phyloP scores from a whole-genome alignment of 2,888 invertebrate species.

The Drosophila robusta region DNA sequence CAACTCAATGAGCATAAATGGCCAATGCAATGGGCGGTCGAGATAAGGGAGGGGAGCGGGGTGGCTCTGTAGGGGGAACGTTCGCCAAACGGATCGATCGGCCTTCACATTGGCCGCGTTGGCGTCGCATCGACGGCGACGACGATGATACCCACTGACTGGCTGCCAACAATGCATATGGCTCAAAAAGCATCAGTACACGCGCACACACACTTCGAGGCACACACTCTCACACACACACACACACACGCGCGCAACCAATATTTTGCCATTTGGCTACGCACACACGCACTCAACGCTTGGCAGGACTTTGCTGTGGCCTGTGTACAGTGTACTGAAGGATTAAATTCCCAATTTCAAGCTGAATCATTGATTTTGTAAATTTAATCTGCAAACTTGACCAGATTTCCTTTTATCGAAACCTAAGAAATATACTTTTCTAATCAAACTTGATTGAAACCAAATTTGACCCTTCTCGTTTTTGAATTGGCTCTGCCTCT shows the following conservation, averaged over 20 bases:
- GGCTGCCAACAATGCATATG: slow-evolving; percentile 46
- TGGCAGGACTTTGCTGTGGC: slow-evolving; percentile 36
- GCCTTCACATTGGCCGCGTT: slow-evolving; percentile 76
- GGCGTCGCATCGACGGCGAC: slow-evolving; percentile 32
- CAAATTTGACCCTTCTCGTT: not conserved
- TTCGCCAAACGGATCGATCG: slow-evolving; percentile 64
- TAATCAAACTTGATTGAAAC: not conserved
- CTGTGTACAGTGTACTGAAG: slow-evolving; percentile 18
- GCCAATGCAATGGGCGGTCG: slow-evolving; percentile 41
- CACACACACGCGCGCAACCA: no score
- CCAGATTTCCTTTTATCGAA: not conserved
- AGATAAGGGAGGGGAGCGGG: not conserved
- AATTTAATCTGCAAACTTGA: not conserved
- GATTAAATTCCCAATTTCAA: slow-evolving; percentile 13
- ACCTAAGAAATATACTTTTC: not conserved
- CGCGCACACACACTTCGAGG: slow-evolving; percentile 8
- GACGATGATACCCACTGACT: slow-evolving; percentile 25
- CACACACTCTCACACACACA: slow-evolving; percentile 10
- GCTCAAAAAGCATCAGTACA: slow-evolving; percentile 46
- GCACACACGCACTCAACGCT: slow-evolving; percentile 2
- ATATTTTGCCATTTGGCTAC: not conserved
- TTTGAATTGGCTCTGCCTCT: no score
- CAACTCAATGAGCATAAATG: slow-evolving; percentile 78
- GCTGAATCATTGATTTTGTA: not conserved
- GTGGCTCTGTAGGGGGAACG: not conserved